Base-by-base conservation (phyloP, 2,113 vertebrate species). In the Myotis davidii region DNA sequence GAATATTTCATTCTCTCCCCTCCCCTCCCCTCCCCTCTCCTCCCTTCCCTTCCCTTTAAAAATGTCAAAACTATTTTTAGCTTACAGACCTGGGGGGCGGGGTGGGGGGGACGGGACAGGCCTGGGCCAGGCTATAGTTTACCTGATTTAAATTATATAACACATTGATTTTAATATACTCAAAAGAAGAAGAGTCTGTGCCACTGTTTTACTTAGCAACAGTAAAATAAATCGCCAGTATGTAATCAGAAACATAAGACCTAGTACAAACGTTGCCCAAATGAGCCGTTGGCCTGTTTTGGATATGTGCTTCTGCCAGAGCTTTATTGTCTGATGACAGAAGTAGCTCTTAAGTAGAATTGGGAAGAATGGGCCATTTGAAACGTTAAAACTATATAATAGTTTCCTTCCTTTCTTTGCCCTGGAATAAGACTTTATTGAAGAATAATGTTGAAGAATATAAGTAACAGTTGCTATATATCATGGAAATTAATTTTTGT, bases 401-500 rank as follows among this genome's bases (percentile, higher is more conserved):
- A 48, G 23, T 64, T 88, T 27, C 17, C 25, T 90, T 76, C 45
- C 29, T 70, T 84, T 79, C 50, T 86, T 96, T 90, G 81, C 20
- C 25, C 1, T 85, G 48, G 20, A 90, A 50, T 92, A 42, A 90
- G 45, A 77, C 82, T 79, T 94, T 54, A 6, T 86, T 74, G 29
- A 78, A 59, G 39, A 76, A 54, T 79, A 11, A 64, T 59, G 6
- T 86, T 74, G 29, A 78, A 56, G 48, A 72, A 54, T 78, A 7
- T 94, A 86, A 81, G 8, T 52, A 69, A 34, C 81, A 42, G 21
- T 85, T 74, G 34, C n/a, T 61, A 1, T 54, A 20, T 85, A 20
- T 81, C 50, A 20, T 52, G 94, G 48, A 92, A 74, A 70, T 92
- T 86, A 74, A 83, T 78, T 96, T 95, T 85, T 89, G 0, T 84